A percentile compares a stretch with the other conserved stretches of the same genome.
Conservation (phyloP, 2,113 vertebrate genomes). For the Odontophorus gujanensis region DNA sequence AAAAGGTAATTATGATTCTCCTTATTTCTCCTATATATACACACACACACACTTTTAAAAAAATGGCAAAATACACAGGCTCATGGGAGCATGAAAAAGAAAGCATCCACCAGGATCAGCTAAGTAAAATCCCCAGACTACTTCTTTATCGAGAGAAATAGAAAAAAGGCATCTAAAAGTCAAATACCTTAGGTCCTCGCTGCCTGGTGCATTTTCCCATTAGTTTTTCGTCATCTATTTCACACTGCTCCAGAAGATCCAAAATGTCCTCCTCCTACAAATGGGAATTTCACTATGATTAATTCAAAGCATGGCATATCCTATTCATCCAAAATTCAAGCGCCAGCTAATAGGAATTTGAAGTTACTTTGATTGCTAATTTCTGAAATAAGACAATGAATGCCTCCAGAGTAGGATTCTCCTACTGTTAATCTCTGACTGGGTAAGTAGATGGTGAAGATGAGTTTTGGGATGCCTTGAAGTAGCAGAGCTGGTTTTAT, state of each 20-base stretch:
- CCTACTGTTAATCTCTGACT: neutral
- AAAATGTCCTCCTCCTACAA: conserved; percentile 96
- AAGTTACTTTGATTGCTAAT: neutral
- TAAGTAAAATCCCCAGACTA: neutral
- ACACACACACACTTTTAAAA: too few species aligned
- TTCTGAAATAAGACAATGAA: neutral
- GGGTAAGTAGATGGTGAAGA: neutral
- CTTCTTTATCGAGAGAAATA: neutral
- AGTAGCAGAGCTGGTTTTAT: neutral
- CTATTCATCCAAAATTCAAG: neutral
- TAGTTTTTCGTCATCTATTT: conserved; percentile 96
- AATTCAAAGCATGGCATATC: neutral
- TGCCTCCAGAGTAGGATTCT: neutral
- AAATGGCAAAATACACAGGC: neutral
- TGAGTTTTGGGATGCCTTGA: neutral
- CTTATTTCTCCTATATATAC: neutral
- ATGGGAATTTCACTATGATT: neutral
- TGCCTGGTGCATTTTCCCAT: conserved; percentile 89
- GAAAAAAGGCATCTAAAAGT: neutral
- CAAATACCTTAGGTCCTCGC: conserved; percentile 85
- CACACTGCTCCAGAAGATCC: conserved; percentile 96
- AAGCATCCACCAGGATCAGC: neutral
- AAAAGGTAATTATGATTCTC: neutral
- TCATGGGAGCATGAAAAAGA: neutral
- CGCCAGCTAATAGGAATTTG: neutral